Percentiles rank a stretch among this genome's conserved stretches.
These are phyloP conservation scores for Leptodactylus fuscus DNA, from an alignment of 2,113 vertebrate species.

Conservation along the genomic window DNA sequence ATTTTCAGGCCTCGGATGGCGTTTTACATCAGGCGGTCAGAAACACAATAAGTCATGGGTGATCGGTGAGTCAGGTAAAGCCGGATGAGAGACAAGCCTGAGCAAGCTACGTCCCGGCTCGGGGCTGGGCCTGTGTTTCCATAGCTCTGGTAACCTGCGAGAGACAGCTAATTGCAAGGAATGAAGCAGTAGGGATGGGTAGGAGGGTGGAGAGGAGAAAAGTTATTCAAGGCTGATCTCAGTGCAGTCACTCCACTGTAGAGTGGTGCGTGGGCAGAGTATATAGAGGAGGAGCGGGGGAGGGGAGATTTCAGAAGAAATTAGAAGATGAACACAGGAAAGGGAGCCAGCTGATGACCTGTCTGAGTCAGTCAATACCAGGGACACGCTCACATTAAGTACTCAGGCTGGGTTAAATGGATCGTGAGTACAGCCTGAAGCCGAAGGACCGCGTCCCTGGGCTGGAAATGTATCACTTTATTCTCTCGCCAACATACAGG, in stretches of 20 bases:
- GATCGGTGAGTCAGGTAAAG: constrained; percentile 37
- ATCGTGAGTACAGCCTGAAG: too few species aligned
- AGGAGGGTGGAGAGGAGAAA: constrained; percentile 5
- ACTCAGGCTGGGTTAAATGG: too few species aligned
- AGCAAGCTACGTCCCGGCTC: constrained; percentile 6
- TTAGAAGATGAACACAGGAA: neutral
- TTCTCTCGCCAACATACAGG: too few species aligned
- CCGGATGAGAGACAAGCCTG: constrained; percentile 40
- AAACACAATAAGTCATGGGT: neutral
- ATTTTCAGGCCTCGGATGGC: neutral
- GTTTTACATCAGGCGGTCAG: neutral
- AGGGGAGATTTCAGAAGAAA: neutral
- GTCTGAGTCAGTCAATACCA: neutral
- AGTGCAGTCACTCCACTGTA: neutral
- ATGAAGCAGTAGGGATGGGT: constrained; percentile 29
- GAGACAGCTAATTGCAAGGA: neutral
- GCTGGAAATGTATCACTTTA: too few species aligned
- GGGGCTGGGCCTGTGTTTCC: constrained; percentile 6
- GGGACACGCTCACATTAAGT: neutral
- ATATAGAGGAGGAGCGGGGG: neutral
- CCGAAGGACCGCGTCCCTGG: too few species aligned
- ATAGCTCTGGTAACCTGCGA: constrained; percentile 2
- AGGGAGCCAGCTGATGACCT: constrained; percentile 3
- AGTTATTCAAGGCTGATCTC: constrained; percentile 7
- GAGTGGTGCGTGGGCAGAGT: constrained; percentile 14